Evolutionary conservation across 37 sponge, comb jelly and placozoan genomes (phyloP).

Genomic region (Cladorhizidae sp.): DNA sequence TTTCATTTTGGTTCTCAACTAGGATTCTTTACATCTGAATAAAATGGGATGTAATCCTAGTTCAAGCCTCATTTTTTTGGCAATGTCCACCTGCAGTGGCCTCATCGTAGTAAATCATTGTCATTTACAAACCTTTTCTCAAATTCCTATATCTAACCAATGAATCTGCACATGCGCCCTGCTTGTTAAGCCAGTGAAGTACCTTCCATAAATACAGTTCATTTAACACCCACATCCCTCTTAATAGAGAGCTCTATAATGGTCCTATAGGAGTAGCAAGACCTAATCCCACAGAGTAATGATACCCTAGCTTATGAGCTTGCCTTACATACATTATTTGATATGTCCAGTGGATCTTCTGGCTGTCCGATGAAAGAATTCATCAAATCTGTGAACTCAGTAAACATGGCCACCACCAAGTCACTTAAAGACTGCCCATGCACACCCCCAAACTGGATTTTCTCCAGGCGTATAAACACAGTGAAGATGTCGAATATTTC

Average conservation of each 20-base stretch:
- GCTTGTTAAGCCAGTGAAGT: too few species aligned
- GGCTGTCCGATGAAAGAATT: constrained; percentile 60
- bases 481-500: constrained; percentile 73
- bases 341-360: constrained; percentile 83
- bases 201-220: too few species aligned
- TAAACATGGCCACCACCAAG: constrained; percentile 71
- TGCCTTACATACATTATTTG: constrained; percentile 70
- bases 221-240: not conserved
- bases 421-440: constrained; percentile 79
- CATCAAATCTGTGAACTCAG: constrained; percentile 81
- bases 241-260: not conserved
- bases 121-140: too few species aligned
- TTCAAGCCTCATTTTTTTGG: too few species aligned
- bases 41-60: too few species aligned
- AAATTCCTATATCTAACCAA: too few species aligned
- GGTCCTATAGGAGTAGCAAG: not conserved
- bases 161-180: too few species aligned
- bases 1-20: too few species aligned
- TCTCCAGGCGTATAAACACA: constrained; percentile 89
- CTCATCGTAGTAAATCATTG: too few species aligned
- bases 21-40: too few species aligned
- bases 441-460: constrained; percentile 90
- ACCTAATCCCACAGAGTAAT: not conserved
- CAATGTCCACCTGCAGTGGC: too few species aligned
- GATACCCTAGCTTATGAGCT: not conserved